Base-by-base conservation (phyloP, 2,113 vertebrate genomes). In the Sarotherodon lohbergeri region DNA sequence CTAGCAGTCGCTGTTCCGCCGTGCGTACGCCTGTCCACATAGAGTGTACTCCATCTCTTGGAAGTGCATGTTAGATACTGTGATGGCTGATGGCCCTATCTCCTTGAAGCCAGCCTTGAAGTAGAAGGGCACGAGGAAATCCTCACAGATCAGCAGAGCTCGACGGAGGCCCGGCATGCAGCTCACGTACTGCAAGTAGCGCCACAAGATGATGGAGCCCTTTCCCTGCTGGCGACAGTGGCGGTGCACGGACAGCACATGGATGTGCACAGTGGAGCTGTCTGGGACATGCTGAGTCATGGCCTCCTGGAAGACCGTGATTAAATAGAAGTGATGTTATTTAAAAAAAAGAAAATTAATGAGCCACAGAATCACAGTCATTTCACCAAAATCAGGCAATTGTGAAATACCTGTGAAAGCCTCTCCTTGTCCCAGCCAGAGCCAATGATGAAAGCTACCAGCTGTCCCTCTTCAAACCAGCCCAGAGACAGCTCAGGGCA, bases 221-320 rank as follows among this genome's bases (percentile, higher is more conserved):
- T 96, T 97, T 43, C 97, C 97, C 57, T 97, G 96, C 91, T 97
- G 96, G 5, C 97, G 96, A 85, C 96, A 97, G 82, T 95, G 96
- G 10, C 95, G 96, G 81, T 97, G 96, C 63, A 97, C 96, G 0
- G 97, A 97, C 84, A 97, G 89, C 82, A 97, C 96, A 9, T 97
- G 96, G 91, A 97, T 95, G 94, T 97, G 96, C 39, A 97, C 96
- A 1, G 95, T 90, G 13, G 93, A 73, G 29, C 89, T 80, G 57
- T 92, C 83, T 2, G 95, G 94, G 36, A 97, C 78, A 14, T 97
- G 97, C 13, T 57, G 96, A 17, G 92, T 96, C 96, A 97, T 90
- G 78, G 96, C 96, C 78, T 97, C 96, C 97, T 97, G 52, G 41
- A 68, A 22, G 48, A 54, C 16, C 56, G 2, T 1, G 57, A 52